These are phyloP conservation scores for Ichneumoninae sp. DNA, from an alignment of 2,888 invertebrate species.

Conservation along the genomic window DNA sequence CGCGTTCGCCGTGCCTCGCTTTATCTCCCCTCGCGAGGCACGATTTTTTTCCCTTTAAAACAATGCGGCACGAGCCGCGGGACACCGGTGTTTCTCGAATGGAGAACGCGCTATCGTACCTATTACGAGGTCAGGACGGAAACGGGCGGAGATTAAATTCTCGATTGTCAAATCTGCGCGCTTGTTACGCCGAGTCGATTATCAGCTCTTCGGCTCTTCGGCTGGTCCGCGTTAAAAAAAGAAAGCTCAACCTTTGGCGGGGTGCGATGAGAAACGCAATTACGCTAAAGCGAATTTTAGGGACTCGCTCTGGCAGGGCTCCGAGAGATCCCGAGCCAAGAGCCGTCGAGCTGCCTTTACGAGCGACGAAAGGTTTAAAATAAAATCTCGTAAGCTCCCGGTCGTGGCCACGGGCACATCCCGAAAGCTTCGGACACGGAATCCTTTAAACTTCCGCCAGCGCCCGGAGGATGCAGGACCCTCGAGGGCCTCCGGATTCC, in stretches of 20 bases:
- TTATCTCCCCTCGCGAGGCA: slow-evolving; percentile 66
- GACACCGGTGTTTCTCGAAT: slow-evolving; percentile 42
- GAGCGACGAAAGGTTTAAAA: slow-evolving; percentile 31
- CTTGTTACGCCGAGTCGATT: slow-evolving; percentile 34
- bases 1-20: slow-evolving; percentile 72
- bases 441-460: slow-evolving; percentile 58
- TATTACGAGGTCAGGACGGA: neutral
- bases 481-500: slow-evolving; percentile 34
- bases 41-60: slow-evolving; percentile 76
- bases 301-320: neutral
- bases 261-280: neutral
- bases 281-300: neutral
- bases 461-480: slow-evolving; percentile 28
- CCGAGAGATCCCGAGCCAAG: slow-evolving; percentile 13
- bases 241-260: no score
- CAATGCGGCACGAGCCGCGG: slow-evolving; percentile 69
- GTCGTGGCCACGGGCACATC: slow-evolving; percentile 40
- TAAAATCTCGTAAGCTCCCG: slow-evolving; percentile 53
- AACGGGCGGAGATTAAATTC: slow-evolving; percentile 35
- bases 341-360: slow-evolving; percentile 20
- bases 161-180: slow-evolving; percentile 38
- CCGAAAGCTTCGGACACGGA: slow-evolving; percentile 31
- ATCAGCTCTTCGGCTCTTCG: neutral
- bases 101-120: slow-evolving; percentile 23
- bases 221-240: neutral